These are phyloP conservation scores for Acanthosepion pharaonis DNA, from an alignment of 2,888 invertebrate species.

Conservation along the genomic window DNA sequence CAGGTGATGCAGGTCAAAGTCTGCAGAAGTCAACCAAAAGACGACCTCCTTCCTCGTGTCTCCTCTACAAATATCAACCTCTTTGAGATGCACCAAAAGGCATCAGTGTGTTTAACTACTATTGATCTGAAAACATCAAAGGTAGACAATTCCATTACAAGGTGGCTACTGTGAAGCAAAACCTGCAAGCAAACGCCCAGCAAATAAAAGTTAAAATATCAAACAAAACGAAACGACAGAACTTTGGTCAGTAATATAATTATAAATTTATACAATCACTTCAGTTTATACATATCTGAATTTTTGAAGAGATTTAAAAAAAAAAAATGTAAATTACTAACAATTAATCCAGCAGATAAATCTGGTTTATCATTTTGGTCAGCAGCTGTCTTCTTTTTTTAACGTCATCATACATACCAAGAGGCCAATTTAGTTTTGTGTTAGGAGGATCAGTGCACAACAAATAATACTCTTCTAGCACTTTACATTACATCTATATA, in stretches of 20 bases:
- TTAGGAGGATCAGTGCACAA: too few relatives aligned
- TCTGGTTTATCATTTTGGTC: too few relatives aligned
- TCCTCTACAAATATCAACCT: background rate
- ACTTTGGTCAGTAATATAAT: background rate
- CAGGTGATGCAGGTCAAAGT: background rate
- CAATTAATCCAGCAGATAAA: too few relatives aligned
- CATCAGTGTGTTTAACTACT: background rate
- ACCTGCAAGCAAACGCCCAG: constrained; percentile 15
- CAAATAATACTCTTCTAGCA: too few relatives aligned
- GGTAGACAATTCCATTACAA: background rate
- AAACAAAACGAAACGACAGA: background rate
- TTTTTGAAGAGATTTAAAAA: background rate
- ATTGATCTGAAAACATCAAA: constrained; percentile 33
- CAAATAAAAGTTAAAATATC: constrained; percentile 17
- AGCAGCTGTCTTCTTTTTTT: too few relatives aligned
- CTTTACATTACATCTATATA: too few relatives aligned
- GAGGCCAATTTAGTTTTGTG: too few relatives aligned
- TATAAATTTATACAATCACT: background rate
- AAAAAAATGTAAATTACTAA: too few relatives aligned
- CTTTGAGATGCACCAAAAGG: constrained; percentile 33
- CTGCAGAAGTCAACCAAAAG: background rate
- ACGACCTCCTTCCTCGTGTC: background rate
- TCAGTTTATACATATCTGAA: background rate
- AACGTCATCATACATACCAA: too few relatives aligned
- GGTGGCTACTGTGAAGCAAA: background rate